phyloP scores from a whole-genome alignment of 1,140 invertebrate species.

The Drosophila lacertosa region DNA sequence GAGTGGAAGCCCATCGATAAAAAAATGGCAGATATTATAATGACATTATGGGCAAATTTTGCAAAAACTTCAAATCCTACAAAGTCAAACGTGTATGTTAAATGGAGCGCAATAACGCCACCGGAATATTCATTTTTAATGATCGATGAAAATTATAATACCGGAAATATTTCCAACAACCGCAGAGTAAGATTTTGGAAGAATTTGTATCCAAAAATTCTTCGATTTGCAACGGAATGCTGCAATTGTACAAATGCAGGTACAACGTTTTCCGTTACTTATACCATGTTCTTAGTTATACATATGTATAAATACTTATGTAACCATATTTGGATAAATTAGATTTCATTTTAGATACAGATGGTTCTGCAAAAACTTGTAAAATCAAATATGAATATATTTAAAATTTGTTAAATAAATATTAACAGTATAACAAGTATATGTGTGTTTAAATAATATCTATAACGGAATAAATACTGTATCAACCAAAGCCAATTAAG shows the following conservation, averaged over 20 bases:
- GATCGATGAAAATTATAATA: conserved; percentile 90
- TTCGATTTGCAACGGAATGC: conserved; percentile 88
- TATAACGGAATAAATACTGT: too few relatives aligned
- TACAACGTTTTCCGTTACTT: conserved; percentile 8
- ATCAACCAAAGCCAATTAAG: too few relatives aligned
- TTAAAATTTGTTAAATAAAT: too few relatives aligned
- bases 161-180: conserved; percentile 89
- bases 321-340: not conserved
- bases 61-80: conserved; percentile 89
- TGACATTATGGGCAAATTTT: conserved; percentile 91
- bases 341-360: not conserved
- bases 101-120: conserved; percentile 89
- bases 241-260: conserved; percentile 85
- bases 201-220: conserved; percentile 90
- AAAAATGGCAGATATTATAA: conserved; percentile 89
- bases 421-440: too few relatives aligned
- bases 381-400: not conserved
- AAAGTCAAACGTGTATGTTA: conserved; percentile 87
- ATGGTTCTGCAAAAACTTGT: not conserved
- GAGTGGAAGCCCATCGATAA: conserved; percentile 91
- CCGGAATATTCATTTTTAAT: conserved; percentile 88
- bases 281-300: conserved; percentile 8
- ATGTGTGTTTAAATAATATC: too few relatives aligned
- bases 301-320: conserved; percentile 1
- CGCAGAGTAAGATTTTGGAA: conserved; percentile 92